A percentile compares a stretch with the other conserved stretches of the same genome.
These are phyloP conservation scores for Tenualosa ilisha DNA, from an alignment of 2,797 vertebrate genomes.

Conservation along the genomic window DNA sequence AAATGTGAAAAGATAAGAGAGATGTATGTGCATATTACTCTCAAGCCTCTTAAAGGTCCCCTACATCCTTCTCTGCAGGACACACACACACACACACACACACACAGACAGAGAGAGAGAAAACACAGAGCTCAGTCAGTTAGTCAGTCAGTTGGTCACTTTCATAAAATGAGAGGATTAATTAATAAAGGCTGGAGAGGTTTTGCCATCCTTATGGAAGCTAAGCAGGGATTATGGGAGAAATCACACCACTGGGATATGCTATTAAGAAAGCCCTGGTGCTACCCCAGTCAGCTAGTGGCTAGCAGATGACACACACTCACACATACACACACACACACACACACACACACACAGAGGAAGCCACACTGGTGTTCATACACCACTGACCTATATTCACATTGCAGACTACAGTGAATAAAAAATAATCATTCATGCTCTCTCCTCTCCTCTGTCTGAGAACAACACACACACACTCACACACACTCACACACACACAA, in stretches of 20 bases:
- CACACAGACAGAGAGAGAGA: background rate
- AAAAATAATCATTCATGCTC: background rate
- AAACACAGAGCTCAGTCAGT: background rate
- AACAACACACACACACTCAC: background rate
- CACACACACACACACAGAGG: too few relatives aligned
- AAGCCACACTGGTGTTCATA: background rate
- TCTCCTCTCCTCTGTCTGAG: background rate
- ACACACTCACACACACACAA: background rate
- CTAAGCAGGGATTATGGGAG: background rate
- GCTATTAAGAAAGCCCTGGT: background rate
- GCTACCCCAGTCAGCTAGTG: background rate
- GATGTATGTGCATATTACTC: background rate
- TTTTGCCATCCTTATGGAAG: background rate
- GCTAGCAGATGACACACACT: background rate
- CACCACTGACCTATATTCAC: background rate
- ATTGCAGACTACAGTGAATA: background rate
- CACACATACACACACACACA: background rate
- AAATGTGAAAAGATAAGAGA: background rate
- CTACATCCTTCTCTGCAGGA: background rate
- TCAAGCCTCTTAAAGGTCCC: background rate
- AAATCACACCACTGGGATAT: background rate
- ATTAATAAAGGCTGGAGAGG: background rate
- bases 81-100: constrained; percentile 5
- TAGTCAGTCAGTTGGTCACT: background rate
- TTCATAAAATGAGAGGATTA: background rate